Conservation (phyloP, 2,888 invertebrate species). For the Helobdella robusta region DNA sequence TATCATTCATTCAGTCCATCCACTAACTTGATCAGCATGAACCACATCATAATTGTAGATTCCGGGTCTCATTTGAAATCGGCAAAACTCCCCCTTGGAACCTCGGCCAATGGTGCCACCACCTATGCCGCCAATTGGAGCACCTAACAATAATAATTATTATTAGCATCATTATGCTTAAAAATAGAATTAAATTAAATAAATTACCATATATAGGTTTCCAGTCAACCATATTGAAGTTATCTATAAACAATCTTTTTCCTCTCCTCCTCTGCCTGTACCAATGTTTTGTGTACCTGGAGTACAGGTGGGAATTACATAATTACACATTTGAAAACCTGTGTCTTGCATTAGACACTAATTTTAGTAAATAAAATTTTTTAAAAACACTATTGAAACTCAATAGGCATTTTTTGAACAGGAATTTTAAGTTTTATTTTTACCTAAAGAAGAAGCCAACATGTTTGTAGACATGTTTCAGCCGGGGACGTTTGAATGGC, state of each 20-base stretch:
- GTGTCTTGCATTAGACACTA: too few species aligned
- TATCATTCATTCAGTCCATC: background rate
- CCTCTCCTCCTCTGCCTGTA: constrained; percentile 41
- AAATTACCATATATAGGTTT: constrained; percentile 72
- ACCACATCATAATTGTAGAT: constrained; percentile 74
- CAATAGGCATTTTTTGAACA: background rate
- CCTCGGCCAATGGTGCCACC: constrained; percentile 78
- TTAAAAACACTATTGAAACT: background rate
- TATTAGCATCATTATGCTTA: background rate
- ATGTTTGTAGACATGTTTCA: constrained; percentile 63
- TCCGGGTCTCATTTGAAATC: constrained; percentile 78
- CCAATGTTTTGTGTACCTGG: constrained; percentile 44
- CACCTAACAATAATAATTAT: constrained; percentile 55
- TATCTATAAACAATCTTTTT: constrained; percentile 66
- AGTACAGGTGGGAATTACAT: too few species aligned
- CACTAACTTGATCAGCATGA: constrained; percentile 59
- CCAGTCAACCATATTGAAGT: constrained; percentile 61
- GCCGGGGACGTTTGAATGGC: constrained; percentile 53
- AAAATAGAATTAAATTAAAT: constrained; percentile 35
- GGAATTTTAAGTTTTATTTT: constrained; percentile 40
- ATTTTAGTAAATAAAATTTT: too few species aligned
- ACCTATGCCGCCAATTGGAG: constrained; percentile 73
- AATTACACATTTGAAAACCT: too few species aligned
- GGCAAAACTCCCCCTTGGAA: constrained; percentile 82
- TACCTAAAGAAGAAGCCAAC: constrained; percentile 66